Evolutionary conservation across 2,888 invertebrate genomes (phyloP), one percentile per base, ranked within the genome.

Genomic region (Cacoxenus indagator): DNA sequence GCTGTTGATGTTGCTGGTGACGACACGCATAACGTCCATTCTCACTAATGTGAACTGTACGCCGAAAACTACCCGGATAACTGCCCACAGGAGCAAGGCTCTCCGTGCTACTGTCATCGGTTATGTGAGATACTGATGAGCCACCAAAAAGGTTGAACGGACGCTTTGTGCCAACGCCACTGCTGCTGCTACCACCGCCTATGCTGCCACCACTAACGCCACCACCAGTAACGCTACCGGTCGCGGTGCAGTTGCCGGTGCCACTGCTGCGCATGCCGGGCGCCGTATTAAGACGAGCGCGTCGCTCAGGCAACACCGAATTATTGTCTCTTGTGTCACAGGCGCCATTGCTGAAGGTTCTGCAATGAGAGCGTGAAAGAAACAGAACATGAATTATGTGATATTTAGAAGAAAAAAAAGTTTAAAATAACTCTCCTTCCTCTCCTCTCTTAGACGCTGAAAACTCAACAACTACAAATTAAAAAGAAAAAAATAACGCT

Each of bases 41-140:
- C 85, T 91, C 91, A 67, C 76, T 84, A 17, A 88, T 87, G 71
- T 88, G 87, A 64, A 88, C 87, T 65, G 80, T 86, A 69, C 84
- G 85, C 61, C 77, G 72, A 29, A 82, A 75, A 64, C 82, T 84
- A 65, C 74, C 81, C n/a, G 80, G 82, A 68, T 82, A 83, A 66
- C 84, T 82, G 66, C 84, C 85, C 57, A 65, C 67, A 43, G 93
- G 92, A 73, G 91, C 93, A 74, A 95, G 90, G 85, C 95, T 95
- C 88, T 96, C 95, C 74, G 92, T 92, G 85, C 95, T 96, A 88
- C 95, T 95, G 72, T 88, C 88, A 75, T 87, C 87, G 22, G 86
- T 86, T 37, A 85, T 82, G 64, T 87, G 87, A 51, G 84, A 85
- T 55, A 83, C 83, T 69, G 84, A 84, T 62, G 87, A 84, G 67